Evolutionary conservation across 1,140 invertebrate genomes (phyloP).

Genomic region (Drosophila tani): DNA sequence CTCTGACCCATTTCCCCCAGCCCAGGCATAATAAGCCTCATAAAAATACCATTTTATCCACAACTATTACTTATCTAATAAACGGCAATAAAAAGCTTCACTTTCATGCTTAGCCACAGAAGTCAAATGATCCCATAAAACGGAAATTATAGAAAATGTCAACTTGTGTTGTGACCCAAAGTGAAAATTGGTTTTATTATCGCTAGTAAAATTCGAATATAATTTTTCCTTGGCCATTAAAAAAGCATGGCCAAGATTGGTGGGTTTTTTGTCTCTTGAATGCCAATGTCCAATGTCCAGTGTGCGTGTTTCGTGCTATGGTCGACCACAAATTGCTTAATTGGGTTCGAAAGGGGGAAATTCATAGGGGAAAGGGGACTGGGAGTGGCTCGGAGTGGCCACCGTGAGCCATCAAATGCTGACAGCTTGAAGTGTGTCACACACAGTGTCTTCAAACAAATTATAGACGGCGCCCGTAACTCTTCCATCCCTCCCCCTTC

Average conservation of each 20-base stretch:
- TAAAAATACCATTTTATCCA: constrained; percentile 40
- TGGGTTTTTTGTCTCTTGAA: constrained; percentile 18
- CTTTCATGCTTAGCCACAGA: constrained; percentile 35
- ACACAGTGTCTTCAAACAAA: constrained; percentile 52
- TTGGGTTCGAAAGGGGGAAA: constrained; percentile 33
- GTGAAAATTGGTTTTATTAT: constrained; percentile 53
- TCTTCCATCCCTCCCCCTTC: neutral
- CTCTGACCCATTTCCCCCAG: constrained; percentile 33
- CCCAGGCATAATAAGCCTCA: constrained; percentile 3
- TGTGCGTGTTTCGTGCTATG: constrained; percentile 42
- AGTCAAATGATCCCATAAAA: constrained; percentile 45
- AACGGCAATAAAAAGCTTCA: constrained; percentile 34
- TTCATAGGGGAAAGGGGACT: neutral
- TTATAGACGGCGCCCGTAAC: constrained; percentile 40
- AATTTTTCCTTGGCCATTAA: constrained; percentile 39
- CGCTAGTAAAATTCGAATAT: constrained; percentile 42
- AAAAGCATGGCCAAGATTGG: constrained; percentile 36
- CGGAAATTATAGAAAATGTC: constrained; percentile 34
- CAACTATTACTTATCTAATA: constrained; percentile 53
- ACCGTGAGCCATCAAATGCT: constrained; percentile 48
- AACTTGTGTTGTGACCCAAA: constrained; percentile 44
- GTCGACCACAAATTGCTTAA: constrained; percentile 54
- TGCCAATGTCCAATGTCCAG: constrained; percentile 35
- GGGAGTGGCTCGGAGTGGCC: constrained; percentile 36
- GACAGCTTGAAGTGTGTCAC: constrained; percentile 54